These are phyloP conservation scores for Acheta domesticus DNA, from an alignment of 2,888 invertebrate genomes.

Conservation along the genomic window DNA sequence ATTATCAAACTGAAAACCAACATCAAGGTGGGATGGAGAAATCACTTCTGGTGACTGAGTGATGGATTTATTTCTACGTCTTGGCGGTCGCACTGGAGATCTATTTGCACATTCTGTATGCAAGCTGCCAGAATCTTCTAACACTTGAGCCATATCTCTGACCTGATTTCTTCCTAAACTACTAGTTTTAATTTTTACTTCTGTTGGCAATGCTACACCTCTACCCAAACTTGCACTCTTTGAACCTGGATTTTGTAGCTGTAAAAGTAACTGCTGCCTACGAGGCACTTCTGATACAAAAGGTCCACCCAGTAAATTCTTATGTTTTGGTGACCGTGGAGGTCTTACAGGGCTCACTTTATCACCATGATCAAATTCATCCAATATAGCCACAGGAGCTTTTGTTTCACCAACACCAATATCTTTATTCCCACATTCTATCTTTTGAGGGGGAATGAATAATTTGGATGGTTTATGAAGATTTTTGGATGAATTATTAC, in stretches of 20 bases:
- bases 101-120: not conserved
- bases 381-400: conserved; percentile 34
- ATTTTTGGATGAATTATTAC: not conserved
- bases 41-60: conserved; percentile 22
- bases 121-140: not conserved
- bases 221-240: conserved; percentile 33
- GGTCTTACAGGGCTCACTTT: conserved; percentile 30
- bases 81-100: conserved; percentile 32
- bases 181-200: conserved; percentile 21
- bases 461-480: not conserved
- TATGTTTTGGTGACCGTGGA: conserved; percentile 35
- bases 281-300: conserved; percentile 28
- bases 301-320: conserved; percentile 28
- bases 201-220: conserved; percentile 21
- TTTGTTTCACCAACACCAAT: conserved; percentile 12
- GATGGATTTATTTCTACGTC: conserved; percentile 32
- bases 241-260: not conserved
- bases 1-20: not conserved
- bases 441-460: not conserved
- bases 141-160: not conserved
- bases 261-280: conserved; percentile 7
- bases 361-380: conserved; percentile 32
- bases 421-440: not conserved
- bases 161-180: conserved; percentile 25
- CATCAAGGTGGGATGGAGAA: not conserved